Conservation (phyloP, 2,888 invertebrate species). For the Caenorhabditis afra region DNA sequence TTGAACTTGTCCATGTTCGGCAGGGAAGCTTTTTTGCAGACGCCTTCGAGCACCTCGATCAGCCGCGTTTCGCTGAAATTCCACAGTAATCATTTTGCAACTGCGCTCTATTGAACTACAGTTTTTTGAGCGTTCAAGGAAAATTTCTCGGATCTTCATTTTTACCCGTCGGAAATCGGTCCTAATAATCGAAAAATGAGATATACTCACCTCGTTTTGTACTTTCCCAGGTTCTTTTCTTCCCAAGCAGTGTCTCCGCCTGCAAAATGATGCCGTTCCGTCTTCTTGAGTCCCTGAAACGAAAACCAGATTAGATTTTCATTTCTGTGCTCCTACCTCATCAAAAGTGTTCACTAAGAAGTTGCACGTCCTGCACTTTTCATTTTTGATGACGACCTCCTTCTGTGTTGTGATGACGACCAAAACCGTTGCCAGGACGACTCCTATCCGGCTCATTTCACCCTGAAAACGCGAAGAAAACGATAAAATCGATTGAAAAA, state of each 20-base stretch:
- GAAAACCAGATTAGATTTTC: background rate
- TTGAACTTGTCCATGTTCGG: slow-evolving; percentile 80
- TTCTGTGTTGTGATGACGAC: slow-evolving; percentile 26
- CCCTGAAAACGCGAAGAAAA: no score
- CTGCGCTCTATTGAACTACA: background rate
- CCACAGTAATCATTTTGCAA: background rate
- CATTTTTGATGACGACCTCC: slow-evolving; percentile 61
- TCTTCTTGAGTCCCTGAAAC: slow-evolving; percentile 87
- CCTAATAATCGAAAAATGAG: slow-evolving; percentile 40
- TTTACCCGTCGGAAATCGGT: slow-evolving; percentile 84
- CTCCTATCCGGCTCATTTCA: slow-evolving; percentile 39
- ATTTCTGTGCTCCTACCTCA: slow-evolving; percentile 57
- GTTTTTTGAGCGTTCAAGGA: no score
- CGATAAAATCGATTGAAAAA: no score
- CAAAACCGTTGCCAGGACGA: slow-evolving; percentile 23
- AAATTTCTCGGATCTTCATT: background rate
- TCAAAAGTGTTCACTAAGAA: slow-evolving; percentile 75
- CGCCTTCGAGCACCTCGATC: slow-evolving; percentile 91
- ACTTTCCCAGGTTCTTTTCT: slow-evolving; percentile 88
- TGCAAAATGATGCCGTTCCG: slow-evolving; percentile 91
- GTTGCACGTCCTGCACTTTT: slow-evolving; percentile 71
- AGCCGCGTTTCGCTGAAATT: slow-evolving; percentile 88
- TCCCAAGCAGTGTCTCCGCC: slow-evolving; percentile 96
- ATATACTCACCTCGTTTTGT: slow-evolving; percentile 84
- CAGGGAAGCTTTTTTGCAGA: slow-evolving; percentile 86